Base-by-base conservation (phyloP, 2,888 invertebrate genomes). In the Tetragonisca angustula region DNA sequence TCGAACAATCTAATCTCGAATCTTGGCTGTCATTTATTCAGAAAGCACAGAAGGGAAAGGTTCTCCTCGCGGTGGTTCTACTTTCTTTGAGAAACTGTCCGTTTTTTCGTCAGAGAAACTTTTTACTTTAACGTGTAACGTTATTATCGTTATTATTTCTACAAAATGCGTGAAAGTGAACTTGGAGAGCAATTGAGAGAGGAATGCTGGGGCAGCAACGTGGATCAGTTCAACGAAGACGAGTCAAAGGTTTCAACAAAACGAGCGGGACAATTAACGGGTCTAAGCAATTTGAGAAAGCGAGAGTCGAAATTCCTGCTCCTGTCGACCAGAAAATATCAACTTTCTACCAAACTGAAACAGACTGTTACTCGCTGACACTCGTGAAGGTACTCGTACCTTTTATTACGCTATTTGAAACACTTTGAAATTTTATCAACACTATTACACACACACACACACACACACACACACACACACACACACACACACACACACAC, bases 11-110 rank as follows among this genome's bases (percentile, higher is more conserved):
- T 76, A 62, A 62, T 70, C 62, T 68, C 32, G n/a, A n/a, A 68
- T 68, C 76, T 70, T 36, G 50, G 61, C 52, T 50, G 69, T 76
- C 61, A 69, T 76, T 59, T 59, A 32, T 59, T 59, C 76, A n/a
- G 13, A 24, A 11, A 43, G n/a, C 17, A 15, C 76, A n/a, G 17
- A 4, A 43, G 9, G 9, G 43, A 9, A 43, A 43, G 43, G 43
- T 9, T 32, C 4, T 27, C 4, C 19, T 27, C 17, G 27, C 27
- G 11, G 4, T 13, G 15, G 32, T 50, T 61, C 59, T 32, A 32
- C 19, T 9, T 61, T 61, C 43, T 36, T n/a, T 5, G 15, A 11
- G 43, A 43, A 43, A 43, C 43, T 11, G 43, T 1, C 43, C 9
- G 5, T 32, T 21, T 13, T 11, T 13, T 11, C 24, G 13, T 21